A percentile compares a stretch with the other conserved stretches of the same genome.
These are phyloP conservation scores for Amphiprion clarkii DNA, from an alignment of 2,797 vertebrate species.

Conservation along the genomic window DNA sequence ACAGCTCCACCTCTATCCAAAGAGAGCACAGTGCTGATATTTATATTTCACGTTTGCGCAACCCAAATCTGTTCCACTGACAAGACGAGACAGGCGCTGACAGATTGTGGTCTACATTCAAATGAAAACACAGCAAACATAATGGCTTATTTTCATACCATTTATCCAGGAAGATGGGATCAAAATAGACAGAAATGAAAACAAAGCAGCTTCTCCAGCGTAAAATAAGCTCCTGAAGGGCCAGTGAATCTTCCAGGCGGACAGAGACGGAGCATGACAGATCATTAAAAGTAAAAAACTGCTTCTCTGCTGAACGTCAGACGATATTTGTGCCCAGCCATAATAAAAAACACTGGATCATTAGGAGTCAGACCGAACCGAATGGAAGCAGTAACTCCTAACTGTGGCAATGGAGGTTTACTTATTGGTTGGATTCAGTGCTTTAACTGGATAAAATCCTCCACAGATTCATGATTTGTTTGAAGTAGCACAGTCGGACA, in stretches of 20 bases:
- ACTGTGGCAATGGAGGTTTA: not conserved
- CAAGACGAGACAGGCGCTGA: not conserved
- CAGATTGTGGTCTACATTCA: not conserved
- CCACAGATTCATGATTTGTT: slow-evolving; percentile 15
- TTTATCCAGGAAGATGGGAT: not conserved
- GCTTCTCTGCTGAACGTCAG: not conserved
- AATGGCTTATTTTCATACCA: slow-evolving; percentile 5
- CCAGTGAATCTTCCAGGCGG: not conserved
- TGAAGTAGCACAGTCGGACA: not conserved
- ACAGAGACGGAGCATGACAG: not conserved
- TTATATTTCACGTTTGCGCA: not conserved
- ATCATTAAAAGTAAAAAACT: slow-evolving; percentile 4
- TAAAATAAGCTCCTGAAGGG: not conserved
- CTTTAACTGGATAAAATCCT: slow-evolving; percentile 3
- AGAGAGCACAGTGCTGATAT: slow-evolving; percentile 10
- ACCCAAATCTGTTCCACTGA: not conserved
- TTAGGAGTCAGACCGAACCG: slow-evolving; percentile 5
- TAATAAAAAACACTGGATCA: slow-evolving; percentile 13
- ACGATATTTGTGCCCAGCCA: slow-evolving; percentile 6
- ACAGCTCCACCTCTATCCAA: not conserved
- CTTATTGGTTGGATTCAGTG: slow-evolving; percentile 9
- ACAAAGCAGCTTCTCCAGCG: not conserved
- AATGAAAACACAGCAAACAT: slow-evolving; percentile 1
- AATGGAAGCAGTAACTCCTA: slow-evolving; percentile 18
- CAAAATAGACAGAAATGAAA: slow-evolving; percentile 6